A percentile compares a stretch with the other conserved stretches of the same genome.
phyloP scores from a whole-genome alignment of 2,797 vertebrate species.

The Myotis pilosus region DNA sequence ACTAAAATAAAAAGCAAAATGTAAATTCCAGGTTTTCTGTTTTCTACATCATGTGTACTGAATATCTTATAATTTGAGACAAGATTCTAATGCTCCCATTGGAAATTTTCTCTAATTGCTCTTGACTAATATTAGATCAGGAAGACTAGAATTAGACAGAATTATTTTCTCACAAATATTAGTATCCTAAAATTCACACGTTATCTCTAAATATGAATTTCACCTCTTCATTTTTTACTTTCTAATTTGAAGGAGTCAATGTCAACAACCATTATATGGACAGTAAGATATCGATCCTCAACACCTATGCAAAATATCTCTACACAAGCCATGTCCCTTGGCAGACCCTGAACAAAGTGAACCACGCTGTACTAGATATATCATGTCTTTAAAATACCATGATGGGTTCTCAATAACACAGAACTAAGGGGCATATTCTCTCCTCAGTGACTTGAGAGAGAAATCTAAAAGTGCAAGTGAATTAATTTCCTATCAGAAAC shows the following conservation, averaged over 20 bases:
- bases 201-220: constrained; percentile 52
- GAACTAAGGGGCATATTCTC: not conserved
- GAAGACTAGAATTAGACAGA: not conserved
- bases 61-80: constrained; percentile 5
- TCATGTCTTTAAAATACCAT: constrained; percentile 25
- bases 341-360: constrained; percentile 48
- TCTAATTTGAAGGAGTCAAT: not conserved
- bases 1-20: constrained; percentile 51
- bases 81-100: constrained; percentile 4
- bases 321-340: not conserved
- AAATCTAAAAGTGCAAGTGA: constrained; percentile 37
- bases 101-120: constrained; percentile 34
- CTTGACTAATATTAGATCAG: constrained; percentile 14
- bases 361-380: constrained; percentile 4
- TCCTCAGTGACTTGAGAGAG: not conserved
- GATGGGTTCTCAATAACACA: constrained; percentile 3
- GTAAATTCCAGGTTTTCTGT: not conserved
- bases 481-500: constrained; percentile 52
- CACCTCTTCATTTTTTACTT: constrained; percentile 26
- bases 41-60: not conserved
- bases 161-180: constrained; percentile 20
- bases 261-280: not conserved
- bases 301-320: constrained; percentile 10
- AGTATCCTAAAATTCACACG: constrained; percentile 7
- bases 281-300: constrained; percentile 15